A percentile compares a stretch with the other conserved stretches of the same genome.
These are phyloP conservation scores for Neogale vison DNA, from an alignment of 2,113 vertebrate species.

Conservation along the genomic window DNA sequence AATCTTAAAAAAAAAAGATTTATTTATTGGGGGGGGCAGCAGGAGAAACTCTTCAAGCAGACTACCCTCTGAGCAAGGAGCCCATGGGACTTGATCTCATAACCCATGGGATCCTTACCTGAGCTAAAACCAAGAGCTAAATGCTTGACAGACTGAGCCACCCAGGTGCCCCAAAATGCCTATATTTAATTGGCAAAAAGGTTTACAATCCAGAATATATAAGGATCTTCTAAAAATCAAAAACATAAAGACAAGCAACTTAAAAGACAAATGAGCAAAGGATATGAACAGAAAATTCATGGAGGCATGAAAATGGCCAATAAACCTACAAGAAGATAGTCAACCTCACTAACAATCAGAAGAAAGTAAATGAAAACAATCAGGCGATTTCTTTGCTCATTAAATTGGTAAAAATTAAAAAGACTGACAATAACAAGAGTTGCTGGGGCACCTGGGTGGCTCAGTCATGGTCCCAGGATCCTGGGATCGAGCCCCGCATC, in stretches of 20 bases:
- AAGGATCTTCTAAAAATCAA: neutral
- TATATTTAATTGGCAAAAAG: constrained; percentile 25
- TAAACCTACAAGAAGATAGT: neutral
- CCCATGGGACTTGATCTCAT: neutral
- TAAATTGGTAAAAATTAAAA: constrained; percentile 37
- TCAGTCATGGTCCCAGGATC: no score
- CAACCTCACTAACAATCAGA: neutral
- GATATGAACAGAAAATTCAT: neutral
- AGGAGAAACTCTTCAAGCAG: neutral
- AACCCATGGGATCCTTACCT: neutral
- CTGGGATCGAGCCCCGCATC: no score
- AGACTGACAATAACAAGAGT: neutral
- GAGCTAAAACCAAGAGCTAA: neutral
- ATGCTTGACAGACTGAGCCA: neutral
- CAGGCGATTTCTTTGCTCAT: neutral
- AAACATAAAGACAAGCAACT: neutral
- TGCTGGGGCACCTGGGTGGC: neutral
- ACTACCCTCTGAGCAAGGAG: neutral
- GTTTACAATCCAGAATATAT: neutral
- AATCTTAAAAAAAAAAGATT: no score
- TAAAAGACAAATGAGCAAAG: neutral
- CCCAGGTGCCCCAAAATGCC: neutral
- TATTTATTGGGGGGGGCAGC: neutral
- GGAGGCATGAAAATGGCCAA: neutral
- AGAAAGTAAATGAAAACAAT: constrained; percentile 30